Evolutionary conservation across 2,797 vertebrate species (phyloP).

Genomic region (Labroides dimidiatus): DNA sequence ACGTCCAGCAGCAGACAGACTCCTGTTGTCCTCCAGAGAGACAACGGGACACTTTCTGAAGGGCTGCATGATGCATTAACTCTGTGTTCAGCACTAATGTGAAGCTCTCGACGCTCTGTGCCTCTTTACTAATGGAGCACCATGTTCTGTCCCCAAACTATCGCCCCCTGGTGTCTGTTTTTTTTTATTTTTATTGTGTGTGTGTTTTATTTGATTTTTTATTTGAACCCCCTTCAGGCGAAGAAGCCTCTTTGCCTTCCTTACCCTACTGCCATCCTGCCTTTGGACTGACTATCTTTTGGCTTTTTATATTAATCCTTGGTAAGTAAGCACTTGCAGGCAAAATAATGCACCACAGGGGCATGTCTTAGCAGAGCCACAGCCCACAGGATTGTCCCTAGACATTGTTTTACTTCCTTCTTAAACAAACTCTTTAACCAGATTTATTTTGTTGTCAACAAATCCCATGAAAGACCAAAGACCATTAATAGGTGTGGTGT

Average conservation of each 20-base stretch:
- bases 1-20: constrained; percentile 56
- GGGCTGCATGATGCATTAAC: constrained; percentile 83
- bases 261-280: constrained; percentile 99
- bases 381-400: constrained; percentile 47
- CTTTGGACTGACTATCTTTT: constrained; percentile 99
- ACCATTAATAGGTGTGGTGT: background rate
- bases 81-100: constrained; percentile 82
- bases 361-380: constrained; percentile 64
- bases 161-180: constrained; percentile 76
- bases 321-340: constrained; percentile 91
- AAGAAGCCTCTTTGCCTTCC: constrained; percentile 99
- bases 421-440: background rate
- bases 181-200: constrained; percentile 41
- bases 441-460: constrained; percentile 11
- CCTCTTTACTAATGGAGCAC: constrained; percentile 82
- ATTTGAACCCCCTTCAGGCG: constrained; percentile 89
- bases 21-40: constrained; percentile 55
- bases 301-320: constrained; percentile 99
- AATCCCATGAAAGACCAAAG: constrained; percentile 7
- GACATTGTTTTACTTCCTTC: constrained; percentile 34
- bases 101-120: constrained; percentile 71
- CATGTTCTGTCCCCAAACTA: constrained; percentile 81
- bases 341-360: constrained; percentile 62
- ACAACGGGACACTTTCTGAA: constrained; percentile 53
- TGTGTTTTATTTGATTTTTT: constrained; percentile 64